Evolutionary conservation across 2,113 vertebrate genomes (phyloP).

Genomic region (Stictonetta naevosa): DNA sequence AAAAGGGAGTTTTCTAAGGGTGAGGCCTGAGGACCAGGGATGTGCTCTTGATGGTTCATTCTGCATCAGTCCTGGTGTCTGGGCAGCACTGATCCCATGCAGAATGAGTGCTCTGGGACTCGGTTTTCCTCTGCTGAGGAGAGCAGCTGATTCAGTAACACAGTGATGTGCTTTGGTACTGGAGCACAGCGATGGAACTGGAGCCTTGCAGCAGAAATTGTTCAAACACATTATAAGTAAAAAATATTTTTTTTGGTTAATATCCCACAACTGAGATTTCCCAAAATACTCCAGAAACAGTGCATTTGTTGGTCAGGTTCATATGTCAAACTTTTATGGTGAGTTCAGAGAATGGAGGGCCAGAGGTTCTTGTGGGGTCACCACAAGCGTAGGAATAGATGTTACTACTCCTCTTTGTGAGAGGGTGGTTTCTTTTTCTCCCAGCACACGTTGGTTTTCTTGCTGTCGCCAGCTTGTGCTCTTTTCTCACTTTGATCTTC

Average conservation of each 20-base stretch:
- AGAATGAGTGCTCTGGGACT: background rate
- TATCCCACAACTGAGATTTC: background rate
- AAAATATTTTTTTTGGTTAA: background rate
- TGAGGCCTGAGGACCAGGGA: background rate
- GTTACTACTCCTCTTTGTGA: background rate
- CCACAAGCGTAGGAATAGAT: background rate
- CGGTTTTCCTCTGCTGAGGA: fast-evolving
- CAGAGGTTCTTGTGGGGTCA: background rate
- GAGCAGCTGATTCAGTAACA: background rate
- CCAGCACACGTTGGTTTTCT: background rate
- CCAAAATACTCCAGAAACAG: background rate
- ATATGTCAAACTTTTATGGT: background rate
- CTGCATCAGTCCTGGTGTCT: background rate
- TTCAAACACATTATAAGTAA: background rate
- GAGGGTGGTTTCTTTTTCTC: background rate
- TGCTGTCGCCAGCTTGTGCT: background rate
- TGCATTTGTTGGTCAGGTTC: background rate
- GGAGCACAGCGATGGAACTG: background rate
- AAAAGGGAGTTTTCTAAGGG: background rate
- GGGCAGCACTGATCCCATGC: background rate
- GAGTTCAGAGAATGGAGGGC: background rate
- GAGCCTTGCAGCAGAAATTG: background rate
- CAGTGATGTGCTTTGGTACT: background rate
- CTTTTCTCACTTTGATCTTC: conserved; percentile 14
- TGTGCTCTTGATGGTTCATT: background rate